phyloP scores from a whole-genome alignment of 2,113 vertebrate genomes.

The Saccopteryx leptura region DNA sequence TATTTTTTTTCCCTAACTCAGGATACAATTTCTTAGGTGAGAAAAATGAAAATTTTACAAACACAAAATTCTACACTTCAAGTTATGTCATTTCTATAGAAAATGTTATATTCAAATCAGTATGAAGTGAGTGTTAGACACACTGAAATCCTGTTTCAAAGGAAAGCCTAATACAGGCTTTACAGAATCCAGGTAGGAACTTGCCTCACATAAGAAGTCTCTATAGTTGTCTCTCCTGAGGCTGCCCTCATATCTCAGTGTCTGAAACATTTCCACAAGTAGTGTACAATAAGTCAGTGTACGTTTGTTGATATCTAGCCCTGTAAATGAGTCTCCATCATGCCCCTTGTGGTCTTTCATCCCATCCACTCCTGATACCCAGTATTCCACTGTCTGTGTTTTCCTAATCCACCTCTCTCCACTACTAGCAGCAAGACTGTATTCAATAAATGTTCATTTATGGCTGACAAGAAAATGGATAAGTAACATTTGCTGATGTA shows the following conservation, averaged over 20 bases:
- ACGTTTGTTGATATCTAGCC: background rate
- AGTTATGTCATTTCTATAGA: constrained; percentile 42
- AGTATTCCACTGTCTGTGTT: constrained; percentile 15
- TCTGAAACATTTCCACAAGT: background rate
- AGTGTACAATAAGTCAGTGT: background rate
- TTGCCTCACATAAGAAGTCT: background rate
- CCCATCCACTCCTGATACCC: background rate
- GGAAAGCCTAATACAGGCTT: constrained; percentile 40
- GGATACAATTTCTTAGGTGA: background rate
- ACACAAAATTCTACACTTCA: constrained; percentile 11
- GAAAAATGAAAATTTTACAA: constrained; percentile 43
- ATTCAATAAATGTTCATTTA: constrained; percentile 5
- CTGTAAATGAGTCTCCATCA: constrained; percentile 13
- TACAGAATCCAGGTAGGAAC: background rate
- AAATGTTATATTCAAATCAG: constrained; percentile 53
- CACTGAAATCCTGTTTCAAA: constrained; percentile 53
- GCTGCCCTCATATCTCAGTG: background rate
- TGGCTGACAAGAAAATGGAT: background rate
- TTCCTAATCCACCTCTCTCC: constrained; percentile 1
- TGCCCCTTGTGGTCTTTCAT: background rate
- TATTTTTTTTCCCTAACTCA: background rate
- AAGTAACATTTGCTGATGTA: background rate
- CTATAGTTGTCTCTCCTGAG: background rate
- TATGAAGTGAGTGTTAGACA: constrained; percentile 51
- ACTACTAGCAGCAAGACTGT: background rate